These are phyloP conservation scores for Turdus rufiventris DNA, from an alignment of 2,113 vertebrate genomes.

Conservation along the genomic window DNA sequence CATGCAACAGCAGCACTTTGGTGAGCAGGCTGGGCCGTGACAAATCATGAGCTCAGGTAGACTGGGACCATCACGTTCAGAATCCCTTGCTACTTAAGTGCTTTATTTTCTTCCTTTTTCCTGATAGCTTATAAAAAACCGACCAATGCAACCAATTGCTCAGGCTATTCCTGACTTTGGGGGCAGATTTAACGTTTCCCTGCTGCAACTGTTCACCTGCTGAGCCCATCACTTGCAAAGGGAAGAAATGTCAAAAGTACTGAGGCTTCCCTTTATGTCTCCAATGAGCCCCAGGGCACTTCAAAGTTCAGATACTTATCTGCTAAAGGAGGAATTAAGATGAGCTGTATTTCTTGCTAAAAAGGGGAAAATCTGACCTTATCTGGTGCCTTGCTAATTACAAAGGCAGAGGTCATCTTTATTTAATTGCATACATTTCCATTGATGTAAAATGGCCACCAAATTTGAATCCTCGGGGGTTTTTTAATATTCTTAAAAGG, in stretches of 20 bases:
- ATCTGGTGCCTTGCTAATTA: not conserved
- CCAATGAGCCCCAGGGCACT: not conserved
- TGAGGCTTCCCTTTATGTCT: not conserved
- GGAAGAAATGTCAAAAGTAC: not conserved
- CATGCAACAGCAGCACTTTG: not conserved
- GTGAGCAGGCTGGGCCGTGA: not conserved
- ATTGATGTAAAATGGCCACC: not conserved
- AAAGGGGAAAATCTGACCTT: not conserved
- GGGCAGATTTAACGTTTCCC: not conserved
- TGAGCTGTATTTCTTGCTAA: not conserved
- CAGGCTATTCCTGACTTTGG: not conserved
- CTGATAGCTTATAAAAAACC: not conserved
- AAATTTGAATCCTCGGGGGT: not conserved
- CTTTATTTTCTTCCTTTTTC: not conserved
- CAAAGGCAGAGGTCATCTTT: slow-evolving; percentile 26
- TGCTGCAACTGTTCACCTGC: not conserved
- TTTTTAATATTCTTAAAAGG: not conserved
- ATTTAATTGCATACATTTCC: slow-evolving; percentile 22
- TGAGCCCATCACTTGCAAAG: not conserved
- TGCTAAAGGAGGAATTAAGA: not conserved
- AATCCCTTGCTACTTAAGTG: not conserved
- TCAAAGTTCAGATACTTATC: not conserved
- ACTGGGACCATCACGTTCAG: fast-evolving
- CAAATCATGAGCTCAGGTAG: not conserved
- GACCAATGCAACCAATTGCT: not conserved